These are phyloP conservation scores for Aldabrachelys gigantea DNA, from an alignment of 2,113 vertebrate species.

Conservation along the genomic window DNA sequence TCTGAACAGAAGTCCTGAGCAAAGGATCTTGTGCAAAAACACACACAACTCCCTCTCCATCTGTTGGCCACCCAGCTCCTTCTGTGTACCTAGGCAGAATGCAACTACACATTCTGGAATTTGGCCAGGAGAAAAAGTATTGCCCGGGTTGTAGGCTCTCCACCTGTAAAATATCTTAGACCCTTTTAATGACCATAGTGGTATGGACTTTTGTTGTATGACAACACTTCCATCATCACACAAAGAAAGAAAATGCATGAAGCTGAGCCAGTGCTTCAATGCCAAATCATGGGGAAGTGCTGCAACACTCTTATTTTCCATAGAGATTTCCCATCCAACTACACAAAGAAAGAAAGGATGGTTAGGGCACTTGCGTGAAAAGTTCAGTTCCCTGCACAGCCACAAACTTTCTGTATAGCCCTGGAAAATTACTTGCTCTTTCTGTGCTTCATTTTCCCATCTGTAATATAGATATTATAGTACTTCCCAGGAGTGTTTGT, in stretches of 20 bases:
- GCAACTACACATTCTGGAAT: background rate
- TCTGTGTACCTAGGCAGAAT: background rate
- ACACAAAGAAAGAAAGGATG: background rate
- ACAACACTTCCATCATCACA: background rate
- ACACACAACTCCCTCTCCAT: background rate
- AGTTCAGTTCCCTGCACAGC: background rate
- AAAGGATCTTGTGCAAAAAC: background rate
- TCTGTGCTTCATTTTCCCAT: background rate
- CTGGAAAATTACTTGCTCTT: background rate
- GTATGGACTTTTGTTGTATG: background rate
- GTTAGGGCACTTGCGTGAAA: accelerated
- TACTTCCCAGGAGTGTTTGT: background rate
- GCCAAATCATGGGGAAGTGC: background rate
- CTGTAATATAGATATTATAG: background rate
- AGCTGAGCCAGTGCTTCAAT: background rate
- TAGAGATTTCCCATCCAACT: background rate
- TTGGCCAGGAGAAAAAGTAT: background rate
- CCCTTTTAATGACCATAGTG: background rate
- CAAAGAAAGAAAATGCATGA: background rate
- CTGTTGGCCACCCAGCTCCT: background rate
- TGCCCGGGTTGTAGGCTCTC: background rate
- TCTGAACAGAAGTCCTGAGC: background rate
- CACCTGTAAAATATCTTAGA: background rate
- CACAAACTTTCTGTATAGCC: background rate
- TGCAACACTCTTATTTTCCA: background rate